These are phyloP conservation scores for Murina feae DNA, from an alignment of 2,113 vertebrate species.

Conservation along the genomic window DNA sequence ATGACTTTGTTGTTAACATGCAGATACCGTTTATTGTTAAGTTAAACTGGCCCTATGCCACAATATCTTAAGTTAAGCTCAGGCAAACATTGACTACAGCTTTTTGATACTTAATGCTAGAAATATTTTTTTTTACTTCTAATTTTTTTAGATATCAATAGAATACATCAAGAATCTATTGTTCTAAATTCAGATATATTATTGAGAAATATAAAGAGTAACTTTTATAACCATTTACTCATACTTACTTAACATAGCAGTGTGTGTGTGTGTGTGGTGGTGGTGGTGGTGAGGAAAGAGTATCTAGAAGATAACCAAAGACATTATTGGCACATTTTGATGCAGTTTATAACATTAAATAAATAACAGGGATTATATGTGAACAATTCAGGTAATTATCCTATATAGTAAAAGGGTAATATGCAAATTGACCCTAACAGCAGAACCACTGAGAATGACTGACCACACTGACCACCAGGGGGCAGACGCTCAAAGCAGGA, in stretches of 20 bases:
- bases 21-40: slow-evolving; percentile 23
- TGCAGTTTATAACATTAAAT: not conserved
- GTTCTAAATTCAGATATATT: not conserved
- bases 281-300: not conserved
- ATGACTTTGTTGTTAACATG: slow-evolving; percentile 6
- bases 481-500: no score
- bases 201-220: not conserved
- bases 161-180: not conserved
- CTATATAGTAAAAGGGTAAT: no score
- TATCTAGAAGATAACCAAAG: not conserved
- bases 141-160: not conserved
- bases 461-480: no score
- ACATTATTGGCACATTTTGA: not conserved
- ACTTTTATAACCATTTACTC: not conserved
- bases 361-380: not conserved
- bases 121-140: not conserved
- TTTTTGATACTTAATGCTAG: not conserved
- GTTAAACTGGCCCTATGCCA: slow-evolving; percentile 10
- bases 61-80: not conserved
- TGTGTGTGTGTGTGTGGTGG: not conserved
- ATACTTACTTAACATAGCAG: not conserved
- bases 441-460: no score
- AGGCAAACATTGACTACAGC: not conserved
- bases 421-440: no score
- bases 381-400: not conserved